A percentile compares a stretch with the other conserved stretches of the same genome.
These are phyloP conservation scores for Dendrocincla tyrannina DNA, from an alignment of 2,797 vertebrate species.

Conservation along the genomic window DNA sequence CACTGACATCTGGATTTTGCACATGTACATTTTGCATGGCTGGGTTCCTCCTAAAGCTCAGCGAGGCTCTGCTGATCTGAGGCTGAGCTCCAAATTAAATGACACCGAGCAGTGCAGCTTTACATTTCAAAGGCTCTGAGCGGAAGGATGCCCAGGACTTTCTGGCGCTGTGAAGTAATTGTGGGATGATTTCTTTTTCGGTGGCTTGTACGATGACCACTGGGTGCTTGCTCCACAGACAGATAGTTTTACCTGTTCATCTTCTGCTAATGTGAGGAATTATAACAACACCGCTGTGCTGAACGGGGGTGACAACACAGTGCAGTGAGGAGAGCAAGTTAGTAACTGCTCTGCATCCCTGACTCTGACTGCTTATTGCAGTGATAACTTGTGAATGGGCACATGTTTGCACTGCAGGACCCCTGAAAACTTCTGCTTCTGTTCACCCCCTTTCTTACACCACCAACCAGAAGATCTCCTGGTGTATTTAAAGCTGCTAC, in stretches of 20 bases:
- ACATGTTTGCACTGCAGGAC: not conserved
- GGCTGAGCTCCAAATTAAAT: constrained; percentile 56
- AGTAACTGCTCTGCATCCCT: not conserved
- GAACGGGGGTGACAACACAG: not conserved
- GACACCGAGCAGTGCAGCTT: not conserved
- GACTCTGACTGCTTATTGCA: not conserved
- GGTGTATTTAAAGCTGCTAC: not conserved
- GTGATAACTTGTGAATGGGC: not conserved
- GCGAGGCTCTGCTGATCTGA: constrained; percentile 17
- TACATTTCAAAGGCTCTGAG: constrained; percentile 50
- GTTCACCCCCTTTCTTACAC: not conserved
- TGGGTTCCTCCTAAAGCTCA: constrained; percentile 18
- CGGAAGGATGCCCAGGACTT: constrained; percentile 3
- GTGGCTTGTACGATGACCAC: not conserved
- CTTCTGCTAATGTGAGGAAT: constrained; percentile 28
- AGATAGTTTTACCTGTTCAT: constrained; percentile 20
- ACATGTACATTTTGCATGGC: not conserved
- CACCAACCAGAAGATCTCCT: not conserved
- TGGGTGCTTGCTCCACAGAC: not conserved
- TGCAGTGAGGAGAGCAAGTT: not conserved
- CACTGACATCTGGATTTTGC: constrained; percentile 3
- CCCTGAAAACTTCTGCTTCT: not conserved
- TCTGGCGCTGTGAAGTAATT: constrained; percentile 4
- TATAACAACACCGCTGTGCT: not conserved
- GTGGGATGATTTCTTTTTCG: constrained; percentile 17